Base-by-base conservation (phyloP, 2,888 invertebrate species). In the Nemapogon koenigi region DNA sequence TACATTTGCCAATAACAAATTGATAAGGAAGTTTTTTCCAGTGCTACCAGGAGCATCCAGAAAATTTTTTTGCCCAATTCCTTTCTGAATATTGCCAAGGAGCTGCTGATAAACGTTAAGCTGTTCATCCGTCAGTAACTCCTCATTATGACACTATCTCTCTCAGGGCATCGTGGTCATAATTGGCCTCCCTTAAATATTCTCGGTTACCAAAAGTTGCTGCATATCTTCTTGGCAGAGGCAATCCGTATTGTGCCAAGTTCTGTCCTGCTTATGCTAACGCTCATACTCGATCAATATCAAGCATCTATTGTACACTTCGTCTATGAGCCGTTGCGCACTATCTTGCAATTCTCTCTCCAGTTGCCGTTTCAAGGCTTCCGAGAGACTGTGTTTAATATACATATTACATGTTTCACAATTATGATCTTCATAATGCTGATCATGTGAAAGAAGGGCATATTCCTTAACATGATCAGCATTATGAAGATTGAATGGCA, bases 31-130 rank as follows among this genome's bases (percentile, higher is more conserved):
- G 10, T 36, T 37, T 16, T 37, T 39, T 4, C 37, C 37, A 8
- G 37, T 41, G 7, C 57, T 55, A 18, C 55, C 59, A 16, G 61
- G 57, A 14, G 53, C 56, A 48, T 59, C 58, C 11, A 61, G 28
- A 43, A 62, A 45, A 26, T 39, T 40, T 11, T 39, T 25, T 31
- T 13, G 14, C 15, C 50, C 38, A 13, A 35, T n/a, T 15, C 32
- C 35, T 28, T 31, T 28, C n/a, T 38, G 32, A 18, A 37, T 35
- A 36, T 40, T 33, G n/a, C 8, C 2, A 10, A 43, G n/a, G 19
- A 38, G 29, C 11, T 33, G 8, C 26, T 41, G 6, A 18, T 40
- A 41, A 8, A 41, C 31, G 22, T 30, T 14, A 27, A 33, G 18
- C 42, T 49, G 44, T 35, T 49, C 46, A 15, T 39, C 37, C 30